Conservation (phyloP, 2,797 vertebrate species). For the Aplochiton taeniatus region DNA sequence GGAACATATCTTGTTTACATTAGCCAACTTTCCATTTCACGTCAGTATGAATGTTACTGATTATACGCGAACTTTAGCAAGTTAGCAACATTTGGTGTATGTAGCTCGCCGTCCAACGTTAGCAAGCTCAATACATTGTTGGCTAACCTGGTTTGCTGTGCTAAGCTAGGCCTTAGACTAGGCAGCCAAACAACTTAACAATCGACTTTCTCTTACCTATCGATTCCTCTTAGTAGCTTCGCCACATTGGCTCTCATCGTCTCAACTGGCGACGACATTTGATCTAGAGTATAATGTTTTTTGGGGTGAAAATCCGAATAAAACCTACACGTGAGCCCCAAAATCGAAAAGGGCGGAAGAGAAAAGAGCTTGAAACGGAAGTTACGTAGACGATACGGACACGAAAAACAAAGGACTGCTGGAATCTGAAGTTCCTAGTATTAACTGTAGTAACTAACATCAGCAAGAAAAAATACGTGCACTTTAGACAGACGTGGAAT, state of each 20-base stretch:
- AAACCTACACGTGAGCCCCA: conserved; percentile 59
- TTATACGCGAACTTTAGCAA: too few relatives aligned
- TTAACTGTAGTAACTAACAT: neutral
- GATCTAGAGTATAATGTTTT: neutral
- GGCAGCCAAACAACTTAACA: conserved; percentile 7
- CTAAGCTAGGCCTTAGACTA: conserved; percentile 15
- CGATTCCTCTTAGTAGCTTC: conserved; percentile 88
- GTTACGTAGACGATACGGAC: conserved; percentile 6
- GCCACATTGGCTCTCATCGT: conserved; percentile 93
- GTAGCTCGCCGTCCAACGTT: too few relatives aligned
- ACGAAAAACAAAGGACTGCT: conserved; percentile 1
- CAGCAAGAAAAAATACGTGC: neutral
- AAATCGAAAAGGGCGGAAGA: conserved; percentile 19
- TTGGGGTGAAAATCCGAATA: neutral
- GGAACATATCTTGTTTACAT: too few relatives aligned
- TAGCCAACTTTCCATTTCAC: too few relatives aligned
- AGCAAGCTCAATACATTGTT: too few relatives aligned
- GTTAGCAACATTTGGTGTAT: too few relatives aligned
- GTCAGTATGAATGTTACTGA: too few relatives aligned
- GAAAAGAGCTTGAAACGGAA: conserved; percentile 48
- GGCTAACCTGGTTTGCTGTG: neutral
- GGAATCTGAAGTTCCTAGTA: neutral
- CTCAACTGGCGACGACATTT: conserved; percentile 85
- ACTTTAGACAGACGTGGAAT: too few relatives aligned
- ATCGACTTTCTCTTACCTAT: conserved; percentile 74